Evolutionary conservation across 2,797 vertebrate species (phyloP).

Genomic region (Sitta carolinensis): DNA sequence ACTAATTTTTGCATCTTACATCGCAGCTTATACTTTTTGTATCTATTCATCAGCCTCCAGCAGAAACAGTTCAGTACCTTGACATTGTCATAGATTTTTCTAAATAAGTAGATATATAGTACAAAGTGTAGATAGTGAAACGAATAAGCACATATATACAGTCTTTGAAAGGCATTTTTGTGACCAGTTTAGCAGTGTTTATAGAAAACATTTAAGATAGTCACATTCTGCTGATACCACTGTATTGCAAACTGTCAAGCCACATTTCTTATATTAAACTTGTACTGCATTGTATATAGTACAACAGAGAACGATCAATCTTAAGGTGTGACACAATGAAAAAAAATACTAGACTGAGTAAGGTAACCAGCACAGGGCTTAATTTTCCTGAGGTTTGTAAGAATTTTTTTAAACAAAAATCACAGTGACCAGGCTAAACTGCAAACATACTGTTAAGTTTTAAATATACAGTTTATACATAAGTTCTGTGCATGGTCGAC

Average conservation of each 20-base stretch:
- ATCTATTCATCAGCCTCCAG: neutral
- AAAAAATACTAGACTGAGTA: slow-evolving; percentile 64
- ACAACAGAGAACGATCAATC: slow-evolving; percentile 26
- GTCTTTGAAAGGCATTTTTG: slow-evolving; percentile 75
- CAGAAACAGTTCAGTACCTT: slow-evolving; percentile 47
- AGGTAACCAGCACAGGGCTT: slow-evolving; percentile 68
- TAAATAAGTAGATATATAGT: slow-evolving; percentile 61
- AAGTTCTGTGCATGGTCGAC: slow-evolving; percentile 63
- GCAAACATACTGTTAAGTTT: slow-evolving; percentile 65
- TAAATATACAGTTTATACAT: slow-evolving; percentile 72
- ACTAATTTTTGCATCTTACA: neutral
- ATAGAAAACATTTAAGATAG: slow-evolving; percentile 66
- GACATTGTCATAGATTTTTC: slow-evolving; percentile 4
- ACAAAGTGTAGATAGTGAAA: slow-evolving; percentile 64
- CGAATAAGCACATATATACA: slow-evolving; percentile 63
- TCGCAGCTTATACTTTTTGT: neutral
- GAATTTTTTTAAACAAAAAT: slow-evolving; percentile 73
- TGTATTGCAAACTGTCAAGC: slow-evolving; percentile 69
- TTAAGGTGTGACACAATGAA: slow-evolving; percentile 32
- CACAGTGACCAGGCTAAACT: slow-evolving; percentile 77
- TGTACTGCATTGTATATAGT: slow-evolving; percentile 52
- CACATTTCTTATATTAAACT: slow-evolving; percentile 43
- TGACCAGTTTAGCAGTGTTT: slow-evolving; percentile 72
- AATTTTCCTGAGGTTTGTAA: slow-evolving; percentile 83
- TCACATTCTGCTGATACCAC: slow-evolving; percentile 52